A percentile compares a stretch with the other conserved stretches of the same genome.
Evolutionary conservation across 2,888 invertebrate genomes (phyloP).

Genomic region (Aspidiotus destructor): DNA sequence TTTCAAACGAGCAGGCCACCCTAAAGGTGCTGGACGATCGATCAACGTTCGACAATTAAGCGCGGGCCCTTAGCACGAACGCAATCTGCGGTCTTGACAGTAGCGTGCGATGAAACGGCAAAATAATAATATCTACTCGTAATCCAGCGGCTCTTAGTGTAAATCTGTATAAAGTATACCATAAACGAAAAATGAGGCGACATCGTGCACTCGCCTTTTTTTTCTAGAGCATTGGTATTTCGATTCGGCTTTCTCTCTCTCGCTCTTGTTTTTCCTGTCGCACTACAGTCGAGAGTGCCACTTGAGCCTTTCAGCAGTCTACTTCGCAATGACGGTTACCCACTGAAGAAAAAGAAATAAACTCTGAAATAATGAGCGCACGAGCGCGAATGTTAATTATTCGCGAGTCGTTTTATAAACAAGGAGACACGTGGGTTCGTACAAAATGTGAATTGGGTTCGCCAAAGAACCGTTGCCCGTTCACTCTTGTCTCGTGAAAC

Average conservation of each 20-base stretch:
- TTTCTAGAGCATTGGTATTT: background rate
- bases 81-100: conserved; percentile 17
- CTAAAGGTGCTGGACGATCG: conserved; percentile 6
- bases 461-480: background rate
- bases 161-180: background rate
- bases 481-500: background rate
- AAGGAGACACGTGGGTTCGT: conserved; percentile 27
- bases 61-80: background rate
- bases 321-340: conserved; percentile 26
- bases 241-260: conserved; percentile 4
- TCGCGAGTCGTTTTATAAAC: conserved; percentile 29
- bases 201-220: conserved; percentile 13
- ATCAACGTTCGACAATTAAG: conserved; percentile 18
- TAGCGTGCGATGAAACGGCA: conserved; percentile 17
- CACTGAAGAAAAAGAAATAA: conserved; percentile 9
- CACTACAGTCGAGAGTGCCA: conserved; percentile 14
- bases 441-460: conserved; percentile 9
- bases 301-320: conserved; percentile 30
- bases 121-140: conserved; percentile 6
- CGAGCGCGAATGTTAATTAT: conserved; percentile 32
- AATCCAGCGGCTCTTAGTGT: no score
- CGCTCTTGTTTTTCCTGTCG: background rate
- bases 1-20: background rate
- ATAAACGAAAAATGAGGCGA: conserved; percentile 2
- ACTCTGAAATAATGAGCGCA: conserved; percentile 29